phyloP scores from a whole-genome alignment of 1,140 invertebrate genomes.

The Popillia japonica region DNA sequence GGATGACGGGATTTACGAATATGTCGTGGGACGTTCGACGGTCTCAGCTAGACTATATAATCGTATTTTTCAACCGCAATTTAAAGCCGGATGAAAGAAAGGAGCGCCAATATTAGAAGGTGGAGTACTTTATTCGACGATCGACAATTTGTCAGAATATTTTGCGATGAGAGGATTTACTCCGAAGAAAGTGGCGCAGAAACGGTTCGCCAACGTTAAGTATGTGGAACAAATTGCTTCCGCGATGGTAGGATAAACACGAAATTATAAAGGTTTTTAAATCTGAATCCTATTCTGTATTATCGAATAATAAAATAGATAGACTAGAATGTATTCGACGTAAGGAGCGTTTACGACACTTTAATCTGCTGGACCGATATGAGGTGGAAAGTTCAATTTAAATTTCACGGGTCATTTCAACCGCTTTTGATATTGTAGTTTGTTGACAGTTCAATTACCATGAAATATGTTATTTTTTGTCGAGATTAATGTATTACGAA shows the following conservation, averaged over 20 bases:
- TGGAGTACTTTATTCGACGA: neutral
- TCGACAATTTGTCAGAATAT: constrained; percentile 26
- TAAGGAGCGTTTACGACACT: neutral
- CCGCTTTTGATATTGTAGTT: neutral
- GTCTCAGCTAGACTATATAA: constrained; percentile 18
- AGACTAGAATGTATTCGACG: neutral
- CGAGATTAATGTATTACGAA: neutral
- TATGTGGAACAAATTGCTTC: constrained; percentile 13
- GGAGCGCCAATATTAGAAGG: neutral
- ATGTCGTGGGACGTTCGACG: neutral
- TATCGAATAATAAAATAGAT: neutral
- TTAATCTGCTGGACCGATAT: neutral
- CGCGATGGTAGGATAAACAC: neutral
- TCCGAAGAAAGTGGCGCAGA: neutral
- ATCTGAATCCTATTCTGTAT: neutral
- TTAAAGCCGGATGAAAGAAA: neutral
- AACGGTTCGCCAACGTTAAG: neutral
- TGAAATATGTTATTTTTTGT: neutral
- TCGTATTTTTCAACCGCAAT: constrained; percentile 28
- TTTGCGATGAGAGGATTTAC: neutral
- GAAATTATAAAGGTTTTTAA: constrained; percentile 6
- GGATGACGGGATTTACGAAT: neutral
- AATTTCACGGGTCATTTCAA: constrained; percentile 5
- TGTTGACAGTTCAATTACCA: neutral
- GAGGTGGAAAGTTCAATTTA: constrained; percentile 19